These are phyloP conservation scores for Operophtera brumata DNA, from an alignment of 2,888 invertebrate species.

Conservation along the genomic window DNA sequence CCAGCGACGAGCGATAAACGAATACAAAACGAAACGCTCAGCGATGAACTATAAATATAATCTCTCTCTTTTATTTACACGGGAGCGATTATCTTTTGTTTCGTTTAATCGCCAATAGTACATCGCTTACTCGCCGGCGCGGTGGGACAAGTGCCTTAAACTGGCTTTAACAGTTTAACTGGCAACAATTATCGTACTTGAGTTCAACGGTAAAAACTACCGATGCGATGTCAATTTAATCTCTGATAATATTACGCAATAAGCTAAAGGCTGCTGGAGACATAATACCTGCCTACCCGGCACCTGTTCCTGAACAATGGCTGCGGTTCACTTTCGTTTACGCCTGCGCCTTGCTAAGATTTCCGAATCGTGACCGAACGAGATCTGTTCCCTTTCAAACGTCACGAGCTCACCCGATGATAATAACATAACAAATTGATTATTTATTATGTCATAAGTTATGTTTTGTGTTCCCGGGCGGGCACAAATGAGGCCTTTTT, in stretches of 20 bases:
- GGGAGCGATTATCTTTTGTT: no score
- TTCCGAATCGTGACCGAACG: slow-evolving; percentile 69
- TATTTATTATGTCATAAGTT: not conserved
- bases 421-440: slow-evolving; percentile 18
- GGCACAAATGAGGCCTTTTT: no score
- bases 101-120: no score
- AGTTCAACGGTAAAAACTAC: slow-evolving; percentile 1
- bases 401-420: slow-evolving; percentile 53
- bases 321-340: slow-evolving; percentile 65
- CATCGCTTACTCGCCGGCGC: no score
- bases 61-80: no score
- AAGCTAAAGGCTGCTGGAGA: slow-evolving; percentile 6
- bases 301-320: slow-evolving; percentile 70
- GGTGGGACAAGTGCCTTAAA: no score
- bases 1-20: no score
- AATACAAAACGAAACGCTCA: no score
- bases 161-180: no score
- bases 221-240: slow-evolving; percentile 4
- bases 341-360: slow-evolving; percentile 62
- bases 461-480: not conserved
- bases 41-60: no score
- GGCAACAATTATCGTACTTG: not conserved
- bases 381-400: slow-evolving; percentile 64
- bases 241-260: slow-evolving; percentile 10
- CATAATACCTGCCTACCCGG: slow-evolving; percentile 38